Base-by-base conservation (phyloP, 2,888 invertebrate species). In the Tupiocoris notatus region DNA sequence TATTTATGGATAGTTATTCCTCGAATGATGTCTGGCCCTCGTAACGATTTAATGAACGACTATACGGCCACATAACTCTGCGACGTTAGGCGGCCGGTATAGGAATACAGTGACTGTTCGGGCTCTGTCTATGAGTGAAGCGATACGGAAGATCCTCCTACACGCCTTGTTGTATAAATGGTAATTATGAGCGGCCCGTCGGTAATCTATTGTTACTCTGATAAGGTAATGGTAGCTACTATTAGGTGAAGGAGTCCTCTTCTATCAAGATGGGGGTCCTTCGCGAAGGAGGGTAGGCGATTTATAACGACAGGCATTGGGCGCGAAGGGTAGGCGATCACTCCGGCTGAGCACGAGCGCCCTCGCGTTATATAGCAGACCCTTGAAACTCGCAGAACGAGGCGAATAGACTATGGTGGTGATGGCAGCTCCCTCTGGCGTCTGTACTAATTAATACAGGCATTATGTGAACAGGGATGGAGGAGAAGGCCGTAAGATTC, bases 401-500 rank as follows among this genome's bases (percentile, higher is more conserved):
- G 12, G 12, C 6, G 39, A 39, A 39, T 12, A 39, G 39, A 39
- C 3, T 3, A 12, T 39, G 39, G 39, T 39, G 6, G 39, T 3
- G 39, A 12, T 39, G 39, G 39, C 39, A 12, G 39, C 39, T 39
- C 39, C 39, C 39, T 39, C 39, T 39, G 39, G 63, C 63, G 73
- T 73, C 62, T 73, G 73, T 73, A 73, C 63, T 62, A 73, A 73
- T 73, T 73, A 73, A 73, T 73, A 73, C 62, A 12, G 56, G 73
- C 73, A 54, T 61, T 39, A 63, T 61, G 54, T 73, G 58, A 59
- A 18, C n/a, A 18, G 59, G 20, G 59, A n/a, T n/a, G 59, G n/a
- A 59, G 59, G 17, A n/a, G 20, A 20, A 24, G 23, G 63, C 22
- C 61, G 62, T 70, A 54, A 70, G 73, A 62, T 73, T 39, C 21